phyloP scores from a whole-genome alignment of 2,888 invertebrate species.

The Megaustenia siamemsis region DNA sequence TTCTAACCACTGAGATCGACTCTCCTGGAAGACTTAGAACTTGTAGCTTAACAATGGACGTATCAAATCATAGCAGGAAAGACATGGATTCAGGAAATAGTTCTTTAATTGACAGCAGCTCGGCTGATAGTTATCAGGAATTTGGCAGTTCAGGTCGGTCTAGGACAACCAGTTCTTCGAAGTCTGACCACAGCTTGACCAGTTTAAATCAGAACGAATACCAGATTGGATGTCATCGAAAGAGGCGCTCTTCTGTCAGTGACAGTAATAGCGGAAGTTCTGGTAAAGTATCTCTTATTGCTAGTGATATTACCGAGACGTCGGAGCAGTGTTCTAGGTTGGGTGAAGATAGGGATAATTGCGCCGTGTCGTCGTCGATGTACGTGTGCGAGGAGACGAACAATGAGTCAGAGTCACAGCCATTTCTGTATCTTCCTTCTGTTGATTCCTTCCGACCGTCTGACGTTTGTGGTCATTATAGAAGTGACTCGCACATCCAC shows the following conservation, averaged over 20 bases:
- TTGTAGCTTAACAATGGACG: constrained; percentile 43
- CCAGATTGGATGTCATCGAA: not conserved
- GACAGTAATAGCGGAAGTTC: constrained; percentile 30
- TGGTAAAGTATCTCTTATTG: constrained; percentile 5
- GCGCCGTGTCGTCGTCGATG: not conserved
- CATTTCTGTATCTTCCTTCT: not conserved
- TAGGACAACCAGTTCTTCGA: constrained; percentile 28
- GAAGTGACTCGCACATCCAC: not conserved
- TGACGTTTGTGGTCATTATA: not conserved
- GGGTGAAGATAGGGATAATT: not conserved
- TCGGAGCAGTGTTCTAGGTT: not conserved
- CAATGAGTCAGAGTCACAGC: not conserved
- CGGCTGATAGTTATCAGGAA: constrained; percentile 24
- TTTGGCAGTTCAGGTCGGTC: constrained; percentile 25
- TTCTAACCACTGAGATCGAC: not conserved
- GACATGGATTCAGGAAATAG: constrained; percentile 45
- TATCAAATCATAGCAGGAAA: constrained; percentile 4
- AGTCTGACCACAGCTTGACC: constrained; percentile 29
- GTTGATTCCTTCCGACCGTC: not conserved
- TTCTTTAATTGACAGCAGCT: constrained; percentile 44
- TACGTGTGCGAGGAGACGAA: not conserved
- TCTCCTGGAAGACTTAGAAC: constrained; percentile 20
- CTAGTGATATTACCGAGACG: constrained; percentile 14
- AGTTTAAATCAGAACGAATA: not conserved
- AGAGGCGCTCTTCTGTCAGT: not conserved